Percentiles rank a stretch among this genome's conserved stretches.
Evolutionary conservation across 2,888 invertebrate genomes (phyloP).

Genomic region (Philopedon plagiatum): DNA sequence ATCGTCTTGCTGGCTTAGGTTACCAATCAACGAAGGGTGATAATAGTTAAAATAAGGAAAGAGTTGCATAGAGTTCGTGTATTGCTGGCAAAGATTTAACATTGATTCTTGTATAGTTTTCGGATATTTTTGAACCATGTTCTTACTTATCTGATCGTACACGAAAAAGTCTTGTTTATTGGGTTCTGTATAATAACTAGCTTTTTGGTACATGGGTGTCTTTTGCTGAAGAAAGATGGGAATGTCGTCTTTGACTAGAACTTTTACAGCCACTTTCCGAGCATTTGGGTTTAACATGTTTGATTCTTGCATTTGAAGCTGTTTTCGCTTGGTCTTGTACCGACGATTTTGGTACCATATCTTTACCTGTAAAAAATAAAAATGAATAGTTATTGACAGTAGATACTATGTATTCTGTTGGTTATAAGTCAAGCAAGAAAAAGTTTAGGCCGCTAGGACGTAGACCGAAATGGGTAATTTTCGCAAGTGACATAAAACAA

Average conservation of each 20-base stretch:
- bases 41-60: slow-evolving; percentile 69
- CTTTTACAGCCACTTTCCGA: slow-evolving; percentile 92
- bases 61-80: slow-evolving; percentile 66
- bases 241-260: slow-evolving; percentile 88
- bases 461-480: too few relatives aligned
- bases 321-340: slow-evolving; percentile 95
- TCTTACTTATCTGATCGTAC: slow-evolving; percentile 65
- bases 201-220: slow-evolving; percentile 58
- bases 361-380: slow-evolving; percentile 70
- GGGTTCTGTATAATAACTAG: slow-evolving; percentile 60
- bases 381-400: too few relatives aligned
- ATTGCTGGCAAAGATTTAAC: slow-evolving; percentile 67
- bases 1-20: slow-evolving; percentile 60
- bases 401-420: too few relatives aligned
- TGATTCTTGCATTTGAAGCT: slow-evolving; percentile 85
- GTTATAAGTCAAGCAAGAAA: too few relatives aligned
- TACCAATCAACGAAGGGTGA: slow-evolving; percentile 63
- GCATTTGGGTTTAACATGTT: slow-evolving; percentile 79
- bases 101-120: slow-evolving; percentile 67
- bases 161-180: slow-evolving; percentile 63
- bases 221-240: slow-evolving; percentile 70
- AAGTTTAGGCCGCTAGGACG: too few relatives aligned
- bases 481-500: too few relatives aligned
- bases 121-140: slow-evolving; percentile 62
- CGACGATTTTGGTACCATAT: slow-evolving; percentile 80